Conservation (phyloP, 2,888 invertebrate genomes). For the Odontocerum albicorne region DNA sequence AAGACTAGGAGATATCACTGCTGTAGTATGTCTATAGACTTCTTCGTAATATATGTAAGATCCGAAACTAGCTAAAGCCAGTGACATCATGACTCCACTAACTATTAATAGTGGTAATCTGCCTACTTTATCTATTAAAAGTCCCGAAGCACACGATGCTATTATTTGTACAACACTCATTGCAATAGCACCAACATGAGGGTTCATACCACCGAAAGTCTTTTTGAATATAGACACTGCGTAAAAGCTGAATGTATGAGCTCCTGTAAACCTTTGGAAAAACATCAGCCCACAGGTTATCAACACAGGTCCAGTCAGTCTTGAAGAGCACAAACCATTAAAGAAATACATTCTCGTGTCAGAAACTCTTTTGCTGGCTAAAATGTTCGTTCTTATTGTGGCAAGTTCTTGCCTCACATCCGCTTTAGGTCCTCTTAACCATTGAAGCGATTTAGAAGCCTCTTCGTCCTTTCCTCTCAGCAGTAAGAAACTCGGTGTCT, state of each 20-base stretch:
- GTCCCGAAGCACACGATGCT: constrained; percentile 77
- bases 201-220: constrained; percentile 77
- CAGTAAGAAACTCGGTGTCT: constrained; percentile 83
- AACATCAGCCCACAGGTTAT: constrained; percentile 87
- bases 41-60: constrained; percentile 82
- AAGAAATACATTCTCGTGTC: constrained; percentile 44
- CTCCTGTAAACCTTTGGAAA: constrained; percentile 83
- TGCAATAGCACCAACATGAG: constrained; percentile 80
- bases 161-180: constrained; percentile 81
- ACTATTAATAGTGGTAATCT: constrained; percentile 79
- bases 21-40: constrained; percentile 49
- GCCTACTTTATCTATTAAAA: constrained; percentile 84
- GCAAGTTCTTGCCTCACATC: constrained; percentile 75
- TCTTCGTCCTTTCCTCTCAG: constrained; percentile 74
- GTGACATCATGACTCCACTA: constrained; percentile 82
- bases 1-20: constrained; percentile 36
- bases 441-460: constrained; percentile 73
- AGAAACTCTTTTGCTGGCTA: constrained; percentile 52
- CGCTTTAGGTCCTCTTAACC: constrained; percentile 76
- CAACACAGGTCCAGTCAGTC: constrained; percentile 67
- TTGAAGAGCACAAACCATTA: constrained; percentile 49
- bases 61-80: constrained; percentile 81
- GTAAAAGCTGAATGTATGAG: constrained; percentile 81
- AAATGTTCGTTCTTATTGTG: constrained; percentile 70
- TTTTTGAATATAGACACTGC: constrained; percentile 84